Conservation (phyloP, 2,797 vertebrate genomes). For the Allochrocebus solatus region DNA sequence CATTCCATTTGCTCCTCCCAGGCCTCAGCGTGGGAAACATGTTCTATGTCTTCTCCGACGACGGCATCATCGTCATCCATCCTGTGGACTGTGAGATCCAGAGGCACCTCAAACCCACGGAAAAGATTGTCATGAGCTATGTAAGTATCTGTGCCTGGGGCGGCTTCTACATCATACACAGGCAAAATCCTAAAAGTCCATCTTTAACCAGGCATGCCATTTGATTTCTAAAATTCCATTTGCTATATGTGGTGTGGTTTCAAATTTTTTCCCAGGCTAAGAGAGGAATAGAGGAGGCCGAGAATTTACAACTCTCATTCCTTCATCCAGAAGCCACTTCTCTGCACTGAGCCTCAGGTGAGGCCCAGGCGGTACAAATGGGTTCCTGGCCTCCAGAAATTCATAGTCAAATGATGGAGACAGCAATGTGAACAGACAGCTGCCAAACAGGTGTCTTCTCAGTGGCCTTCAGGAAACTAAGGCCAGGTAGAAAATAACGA, state of each 20-base stretch:
- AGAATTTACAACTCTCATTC: background rate
- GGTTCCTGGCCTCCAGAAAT: background rate
- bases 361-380: background rate
- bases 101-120: constrained; percentile 90
- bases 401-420: background rate
- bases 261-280: background rate
- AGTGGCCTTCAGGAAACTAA: background rate
- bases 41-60: constrained; percentile 97
- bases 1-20: constrained; percentile 71
- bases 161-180: fast-evolving
- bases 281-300: background rate
- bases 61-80: constrained; percentile 93
- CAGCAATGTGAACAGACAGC: background rate
- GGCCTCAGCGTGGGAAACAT: constrained; percentile 96
- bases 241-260: fast-evolving
- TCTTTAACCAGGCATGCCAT: fast-evolving
- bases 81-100: constrained; percentile 95
- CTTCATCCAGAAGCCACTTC: background rate
- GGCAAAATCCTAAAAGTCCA: no score
- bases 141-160: constrained; percentile 85
- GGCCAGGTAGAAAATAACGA: background rate
- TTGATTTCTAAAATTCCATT: background rate
- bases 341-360: fast-evolving
- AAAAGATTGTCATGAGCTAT: constrained; percentile 92
- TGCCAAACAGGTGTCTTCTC: background rate